A percentile compares a stretch with the other conserved stretches of the same genome.
phyloP scores from a whole-genome alignment of 2,888 invertebrate species.

The Xestia ashworthii region DNA sequence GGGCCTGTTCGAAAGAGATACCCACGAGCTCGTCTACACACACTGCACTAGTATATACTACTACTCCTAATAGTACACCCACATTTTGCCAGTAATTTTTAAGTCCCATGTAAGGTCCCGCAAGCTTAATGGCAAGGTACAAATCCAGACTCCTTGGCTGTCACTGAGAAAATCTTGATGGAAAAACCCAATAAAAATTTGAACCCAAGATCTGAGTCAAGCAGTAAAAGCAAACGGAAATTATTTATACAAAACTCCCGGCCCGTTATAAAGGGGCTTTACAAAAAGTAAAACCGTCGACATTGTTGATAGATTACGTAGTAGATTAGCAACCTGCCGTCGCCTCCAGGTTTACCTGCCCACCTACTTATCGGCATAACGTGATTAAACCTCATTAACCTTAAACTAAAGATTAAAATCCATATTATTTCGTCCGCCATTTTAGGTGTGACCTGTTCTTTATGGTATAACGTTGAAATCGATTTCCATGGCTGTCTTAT shows the following conservation, averaged over 20 bases:
- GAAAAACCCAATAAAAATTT: too few relatives aligned
- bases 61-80: too few relatives aligned
- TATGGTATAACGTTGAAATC: slow-evolving; percentile 39
- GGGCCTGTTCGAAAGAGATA: too few relatives aligned
- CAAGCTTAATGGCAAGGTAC: too few relatives aligned
- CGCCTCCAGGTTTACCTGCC: slow-evolving; percentile 30
- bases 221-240: neutral
- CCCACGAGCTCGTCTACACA: too few relatives aligned
- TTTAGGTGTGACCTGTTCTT: slow-evolving; percentile 38
- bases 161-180: too few relatives aligned
- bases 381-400: slow-evolving; percentile 60
- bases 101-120: too few relatives aligned
- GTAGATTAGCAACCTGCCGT: slow-evolving; percentile 45
- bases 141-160: too few relatives aligned
- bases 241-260: neutral
- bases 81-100: too few relatives aligned
- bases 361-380: slow-evolving; percentile 46
- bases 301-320: slow-evolving; percentile 23
- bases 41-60: too few relatives aligned
- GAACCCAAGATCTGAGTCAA: too few relatives aligned
- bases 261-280: neutral
- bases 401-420: slow-evolving; percentile 38
- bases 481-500: slow-evolving; percentile 48
- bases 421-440: slow-evolving; percentile 50
- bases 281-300: slow-evolving; percentile 40